Base-by-base conservation (phyloP, 64 coral and sea anemone genomes). In the Pocillopora damicornis region DNA sequence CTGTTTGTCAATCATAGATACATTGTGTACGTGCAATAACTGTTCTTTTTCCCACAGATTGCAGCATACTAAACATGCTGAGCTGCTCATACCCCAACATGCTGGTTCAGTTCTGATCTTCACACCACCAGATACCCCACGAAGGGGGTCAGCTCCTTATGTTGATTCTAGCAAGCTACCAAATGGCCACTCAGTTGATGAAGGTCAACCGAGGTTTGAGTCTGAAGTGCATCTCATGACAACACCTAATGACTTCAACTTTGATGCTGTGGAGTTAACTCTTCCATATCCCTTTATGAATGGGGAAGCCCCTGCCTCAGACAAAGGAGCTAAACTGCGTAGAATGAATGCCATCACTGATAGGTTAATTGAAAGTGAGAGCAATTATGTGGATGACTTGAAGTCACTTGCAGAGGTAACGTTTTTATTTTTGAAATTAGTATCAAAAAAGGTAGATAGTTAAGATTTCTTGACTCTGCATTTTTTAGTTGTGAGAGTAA, bases 51-150 rank as follows among this genome's bases (percentile, higher is more conserved):
- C 18, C 3, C 16, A 23, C 35, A 87, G 65, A 77, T 17, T 79
- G 37, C 61, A 73, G 78, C 83, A 88, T 20, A 88, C 58, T 73
- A 88, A 88, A 45, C 78, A 86, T 35, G 80, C 91, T 1, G 91
- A 97, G 61, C 68, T 97, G 18, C 77, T 93, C 35, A 86, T 97
- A 13, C 94, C 94, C 10, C 94, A 97, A 66, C 89, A 92, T 68
- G 94, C 94, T 76, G 94, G 94, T 63, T 88, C 88, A 26, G 94
- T 91, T 60, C 77, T 93, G 42, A 92, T 97, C 26, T 97, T 97
- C 76, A 89, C 94, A 30, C 94, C 94, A 13, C 94, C 94, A 61
- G 87, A 61, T n/a, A 92, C 90, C 20, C 94, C 94, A 58, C 67
- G 86, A 78, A 80, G 87, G 76, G 61, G 38, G 22, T 93, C 91